Base-by-base conservation (phyloP, 1,140 invertebrate genomes). In the Micrasema longulum region DNA sequence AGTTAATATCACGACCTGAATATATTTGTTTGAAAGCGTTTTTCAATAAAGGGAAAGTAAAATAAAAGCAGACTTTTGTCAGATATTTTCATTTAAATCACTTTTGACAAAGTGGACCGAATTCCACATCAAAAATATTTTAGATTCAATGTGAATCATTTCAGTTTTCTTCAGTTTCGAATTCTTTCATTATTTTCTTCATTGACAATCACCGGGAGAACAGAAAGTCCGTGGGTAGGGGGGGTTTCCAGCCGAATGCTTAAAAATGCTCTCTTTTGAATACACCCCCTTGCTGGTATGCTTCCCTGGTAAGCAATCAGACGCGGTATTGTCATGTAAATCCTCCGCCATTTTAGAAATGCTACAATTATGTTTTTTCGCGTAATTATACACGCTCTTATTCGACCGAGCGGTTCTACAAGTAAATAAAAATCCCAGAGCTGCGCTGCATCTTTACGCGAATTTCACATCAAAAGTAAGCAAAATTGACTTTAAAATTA, bases 341-440 rank as follows among this genome's bases (percentile, higher is more conserved):
- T 69, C 57, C 43, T 64, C 57, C 23, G 18, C 55, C 71, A 66
- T 66, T 57, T 66, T 38, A 52, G 65, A 36, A 60, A 66, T 38
- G 71, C 64, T 50, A 73, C 64, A 73, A 73, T 73, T 73, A 73
- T 68, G 71, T 68, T 73, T 66, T 73, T 63, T 69, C 57, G 53
- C 57, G 53, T 72, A 72, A 72, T 72, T 72, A 67, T 67, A 55
- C 63, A 16, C 23, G 52, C 50, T 60, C 64, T 67, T 57, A 35
- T 52, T 63, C 53, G 35, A 53, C 26, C 41, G 41, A 55, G 35
- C 38, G 66, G 57, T 69, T 64, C 48, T 50, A 52, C 41, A 55
- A 69, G 60, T 47, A 64, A 47, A 64, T 47, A 31, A 47, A 43
- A 64, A 64, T 64, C 45, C 26, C 52, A 12, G 52, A 1, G 18